Evolutionary conservation across 2,797 vertebrate genomes (phyloP), one percentile per base, ranked within the genome.

Genomic region (Paguma larvata): DNA sequence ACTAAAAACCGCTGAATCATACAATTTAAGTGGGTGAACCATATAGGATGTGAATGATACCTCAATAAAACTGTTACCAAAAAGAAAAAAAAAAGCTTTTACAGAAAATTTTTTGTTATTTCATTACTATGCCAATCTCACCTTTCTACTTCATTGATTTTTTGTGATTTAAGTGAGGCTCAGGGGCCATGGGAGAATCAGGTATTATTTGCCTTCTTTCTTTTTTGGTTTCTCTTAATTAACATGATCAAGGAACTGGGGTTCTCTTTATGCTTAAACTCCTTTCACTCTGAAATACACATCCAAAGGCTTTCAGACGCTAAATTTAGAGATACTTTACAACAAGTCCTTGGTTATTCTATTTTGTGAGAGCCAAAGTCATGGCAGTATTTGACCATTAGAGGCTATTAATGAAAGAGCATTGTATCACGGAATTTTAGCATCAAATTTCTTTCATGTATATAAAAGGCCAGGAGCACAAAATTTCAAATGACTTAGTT

Each of bases 301-400:
- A 82, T 30, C 51, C 30, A 82, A 86, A 68, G n/a, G 85, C 62
- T 84, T 85, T 59, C 27, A 62, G 27, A 72, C 53, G 48, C 15
- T 91, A 89, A 95, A 25, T 84, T 92, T 85, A 92, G 62, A 79
- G 21, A 85, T 53, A 92, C n/a, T 38, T 77, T 56, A 68, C 34
- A 94, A 77, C n/a, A 75, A 85, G n/a, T 23, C 19, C 23, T 77
- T 95, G 56, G 48, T 59, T 95, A 73, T 70, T 92, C 44, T 88
- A 16, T 56, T 86, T 46, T 68, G 51, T 80, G 72, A 70, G 16
- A 88, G 77, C 15, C 34, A 67, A 38, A 38, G 4, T 77, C 70
- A 59, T 27, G 23, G 13, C 11, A 80, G 53, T 70, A 67, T 83
- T 67, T 30, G 84, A 85, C 96, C 56, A 84, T 73, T 14, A 91